Base-by-base conservation (phyloP, 2,888 invertebrate genomes). In the Poecilobothrus nobilitatus region DNA sequence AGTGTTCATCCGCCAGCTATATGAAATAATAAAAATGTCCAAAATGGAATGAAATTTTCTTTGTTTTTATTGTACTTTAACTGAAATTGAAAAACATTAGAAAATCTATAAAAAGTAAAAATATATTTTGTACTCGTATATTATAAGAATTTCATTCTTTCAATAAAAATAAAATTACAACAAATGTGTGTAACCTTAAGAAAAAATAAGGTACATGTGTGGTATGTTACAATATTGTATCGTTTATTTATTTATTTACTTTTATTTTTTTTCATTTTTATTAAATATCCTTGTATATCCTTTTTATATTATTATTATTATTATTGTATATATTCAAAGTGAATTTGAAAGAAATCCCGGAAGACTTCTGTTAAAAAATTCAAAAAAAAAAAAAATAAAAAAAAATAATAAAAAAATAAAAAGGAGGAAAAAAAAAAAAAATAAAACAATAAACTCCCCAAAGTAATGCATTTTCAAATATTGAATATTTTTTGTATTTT, bases 241-340 rank as follows among this genome's bases (percentile, higher is more conserved):
- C 27, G 27, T 27, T 27, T 27, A 27, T 27, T 27, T 27, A n/a
- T n/a, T 27, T 27, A 5, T 27, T 27, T n/a, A n/a, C n/a, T 27
- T 27, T 27, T 27, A 4, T 27, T 27, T 27, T 27, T 27, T 27
- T 27, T 27, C 27, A 27, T 27, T 27, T 53, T 53, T 53, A 53
- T 53, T 53, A 53, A 53, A 53, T 53, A 53, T 53, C 53, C 53
- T 53, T 53, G 53, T 53, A 53, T 53, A 53, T 53, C 53, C 53
- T n/a, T 53, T 53, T 53, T 53, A 53, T 53, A 53, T n/a, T 53
- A 53, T 53, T 53, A 53, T 18, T 53, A 53, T 53, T 53, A 18
- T 53, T 53, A 53, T 53, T 18, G 12, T 37, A 27, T 37, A 37
- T 37, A 12, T 12, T 15, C 15, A 53, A 53, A 53, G 53, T 53